Percentiles rank a stretch among this genome's conserved stretches.
Evolutionary conservation across 2,797 vertebrate genomes (phyloP).

Genomic region (Schizopygopsis pylzovi): DNA sequence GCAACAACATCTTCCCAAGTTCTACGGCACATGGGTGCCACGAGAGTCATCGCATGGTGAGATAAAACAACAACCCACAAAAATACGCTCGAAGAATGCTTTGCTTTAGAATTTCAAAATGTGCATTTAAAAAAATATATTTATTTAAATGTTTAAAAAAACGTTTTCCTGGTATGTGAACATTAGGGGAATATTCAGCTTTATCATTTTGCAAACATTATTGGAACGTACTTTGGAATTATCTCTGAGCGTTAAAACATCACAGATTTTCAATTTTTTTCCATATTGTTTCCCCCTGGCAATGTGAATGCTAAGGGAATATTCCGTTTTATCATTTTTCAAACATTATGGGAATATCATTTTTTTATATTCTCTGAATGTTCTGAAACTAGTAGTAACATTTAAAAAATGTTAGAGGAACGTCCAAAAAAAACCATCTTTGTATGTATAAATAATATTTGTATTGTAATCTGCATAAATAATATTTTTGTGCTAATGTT

Average conservation of each 20-base stretch:
- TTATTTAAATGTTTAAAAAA: too few species aligned
- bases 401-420: neutral
- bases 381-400: neutral
- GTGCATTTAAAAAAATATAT: too few species aligned
- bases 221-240: neutral
- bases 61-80: neutral
- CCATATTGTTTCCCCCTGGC: neutral
- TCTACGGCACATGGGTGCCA: conserved; percentile 85
- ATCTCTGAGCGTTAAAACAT: neutral
- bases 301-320: neutral
- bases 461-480: neutral
- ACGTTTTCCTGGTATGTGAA: too few species aligned
- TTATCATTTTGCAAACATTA: too few species aligned
- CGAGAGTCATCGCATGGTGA: conserved; percentile 84
- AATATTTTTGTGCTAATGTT: neutral
- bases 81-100: neutral
- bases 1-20: conserved; percentile 83
- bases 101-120: neutral
- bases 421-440: neutral
- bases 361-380: neutral
- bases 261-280: neutral
- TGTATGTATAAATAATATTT: too few species aligned
- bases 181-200: too few species aligned
- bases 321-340: too few species aligned
- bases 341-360: neutral